A percentile compares a stretch with the other conserved stretches of the same genome.
Conservation (phyloP, 2,888 invertebrate species). For the Fragum whitleyi region DNA sequence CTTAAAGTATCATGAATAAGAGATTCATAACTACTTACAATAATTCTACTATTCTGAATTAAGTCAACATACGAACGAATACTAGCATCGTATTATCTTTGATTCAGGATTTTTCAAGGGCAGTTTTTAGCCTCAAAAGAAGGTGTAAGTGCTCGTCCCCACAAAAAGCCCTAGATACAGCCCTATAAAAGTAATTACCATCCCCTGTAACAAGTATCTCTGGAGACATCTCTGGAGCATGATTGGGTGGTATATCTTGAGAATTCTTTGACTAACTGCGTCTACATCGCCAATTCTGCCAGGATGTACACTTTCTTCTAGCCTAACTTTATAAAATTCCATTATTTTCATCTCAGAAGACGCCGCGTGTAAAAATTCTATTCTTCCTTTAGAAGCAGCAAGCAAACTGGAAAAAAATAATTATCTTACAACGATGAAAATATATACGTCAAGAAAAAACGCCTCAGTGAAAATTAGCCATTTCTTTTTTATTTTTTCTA, state of each 20-base stretch:
- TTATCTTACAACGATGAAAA: no score
- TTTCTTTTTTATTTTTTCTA: no score
- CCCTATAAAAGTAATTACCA: slow-evolving; percentile 34
- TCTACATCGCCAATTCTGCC: not conserved
- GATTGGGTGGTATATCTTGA: not conserved
- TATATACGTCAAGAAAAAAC: no score
- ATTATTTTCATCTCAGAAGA: not conserved
- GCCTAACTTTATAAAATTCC: not conserved
- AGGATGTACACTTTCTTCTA: not conserved
- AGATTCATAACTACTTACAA: not conserved
- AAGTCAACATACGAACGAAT: not conserved
- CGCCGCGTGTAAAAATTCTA: no score
- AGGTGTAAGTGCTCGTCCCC: slow-evolving; percentile 9
- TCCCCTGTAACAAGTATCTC: slow-evolving; percentile 3
- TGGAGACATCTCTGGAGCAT: not conserved
- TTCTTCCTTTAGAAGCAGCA: not conserved
- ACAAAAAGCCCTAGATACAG: not conserved
- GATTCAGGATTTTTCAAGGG: slow-evolving; percentile 26
- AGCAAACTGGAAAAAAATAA: no score
- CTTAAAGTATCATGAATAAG: not conserved
- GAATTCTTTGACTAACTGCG: not conserved
- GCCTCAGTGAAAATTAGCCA: no score
- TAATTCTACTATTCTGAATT: not conserved
- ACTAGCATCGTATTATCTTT: slow-evolving; percentile 13
- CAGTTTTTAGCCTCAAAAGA: slow-evolving; percentile 18